Base-by-base conservation (phyloP, 2,797 vertebrate genomes). In the Characodon lateralis region DNA sequence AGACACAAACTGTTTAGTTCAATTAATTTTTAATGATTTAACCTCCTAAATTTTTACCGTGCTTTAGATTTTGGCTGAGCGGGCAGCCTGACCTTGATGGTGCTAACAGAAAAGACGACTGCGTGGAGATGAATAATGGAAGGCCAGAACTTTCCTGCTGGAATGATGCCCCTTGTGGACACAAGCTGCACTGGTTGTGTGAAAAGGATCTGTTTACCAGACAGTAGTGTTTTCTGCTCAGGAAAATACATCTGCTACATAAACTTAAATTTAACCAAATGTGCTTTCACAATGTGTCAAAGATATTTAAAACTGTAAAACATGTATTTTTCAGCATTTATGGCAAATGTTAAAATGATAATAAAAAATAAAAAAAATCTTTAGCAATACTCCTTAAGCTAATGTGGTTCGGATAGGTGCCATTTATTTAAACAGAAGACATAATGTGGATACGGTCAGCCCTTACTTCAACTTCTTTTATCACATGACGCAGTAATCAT, bases 61-160 rank as follows among this genome's bases (percentile, higher is more conserved):
- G 2, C 53, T 59, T 46, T 20, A 87, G 83, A 6, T 89, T 81
- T 74, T 89, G 76, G 83, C 74, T 53, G 76, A 0, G 0, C 20
- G 68, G 26, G 9, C 73, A 81, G 71, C 83, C 78, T 0, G 51
- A 72, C 55, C 6, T 0, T 2, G 1, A 58, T 13, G 81, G 55
- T 39, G 39, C 46, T 18, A 68, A 61, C 48, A 81, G 59, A 6
- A 1, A 0, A 39, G 78, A 87, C n/a, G 58, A 78, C 55, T 89
- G 87, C 69, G 87, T 90, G 55, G 65, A 56, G 31, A 85, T 88
- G 83, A 24, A 55, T 39, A 20, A 65, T 35, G 2, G 14, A 63
- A 14, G 63, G 5, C 43, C 51, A 4, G 28, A 0, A 28, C 0
- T 59, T n/a, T 10, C 14, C 41, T 84, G 2, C 70, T 88, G 87